phyloP scores from a whole-genome alignment of 1,140 invertebrate genomes.

The Ostrea edulis region DNA sequence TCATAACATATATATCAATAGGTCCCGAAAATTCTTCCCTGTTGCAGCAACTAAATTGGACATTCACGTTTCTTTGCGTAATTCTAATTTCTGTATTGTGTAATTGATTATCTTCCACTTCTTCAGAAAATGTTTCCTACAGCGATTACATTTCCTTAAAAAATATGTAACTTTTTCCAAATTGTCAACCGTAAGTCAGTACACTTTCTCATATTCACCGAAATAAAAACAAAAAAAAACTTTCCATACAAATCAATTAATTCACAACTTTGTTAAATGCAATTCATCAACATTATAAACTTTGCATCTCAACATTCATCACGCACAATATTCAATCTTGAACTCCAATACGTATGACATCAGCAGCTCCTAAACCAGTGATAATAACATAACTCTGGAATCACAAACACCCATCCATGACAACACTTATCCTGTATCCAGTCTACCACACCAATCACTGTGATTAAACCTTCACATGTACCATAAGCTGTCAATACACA shows the following conservation, averaged over 20 bases:
- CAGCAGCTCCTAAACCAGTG: too few species aligned
- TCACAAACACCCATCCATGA: too few species aligned
- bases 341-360: too few species aligned
- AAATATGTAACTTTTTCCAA: neutral
- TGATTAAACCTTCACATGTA: neutral
- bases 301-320: too few species aligned
- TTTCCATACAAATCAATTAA: too few species aligned
- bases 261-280: too few species aligned
- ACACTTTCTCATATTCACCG: too few species aligned
- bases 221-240: too few species aligned
- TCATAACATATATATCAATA: neutral
- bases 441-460: neutral
- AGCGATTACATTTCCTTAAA: neutral
- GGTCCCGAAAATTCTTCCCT: neutral
- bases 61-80: neutral
- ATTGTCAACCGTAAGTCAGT: neutral
- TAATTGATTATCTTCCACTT: constrained; percentile 4
- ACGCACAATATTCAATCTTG: too few species aligned
- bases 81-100: neutral
- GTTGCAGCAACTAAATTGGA: neutral
- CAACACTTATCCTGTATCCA: neutral
- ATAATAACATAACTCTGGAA: too few species aligned
- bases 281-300: too few species aligned
- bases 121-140: neutral
- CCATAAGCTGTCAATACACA: neutral